phyloP scores from a whole-genome alignment of 23 tunicate genomes.

The Styela plicata region DNA sequence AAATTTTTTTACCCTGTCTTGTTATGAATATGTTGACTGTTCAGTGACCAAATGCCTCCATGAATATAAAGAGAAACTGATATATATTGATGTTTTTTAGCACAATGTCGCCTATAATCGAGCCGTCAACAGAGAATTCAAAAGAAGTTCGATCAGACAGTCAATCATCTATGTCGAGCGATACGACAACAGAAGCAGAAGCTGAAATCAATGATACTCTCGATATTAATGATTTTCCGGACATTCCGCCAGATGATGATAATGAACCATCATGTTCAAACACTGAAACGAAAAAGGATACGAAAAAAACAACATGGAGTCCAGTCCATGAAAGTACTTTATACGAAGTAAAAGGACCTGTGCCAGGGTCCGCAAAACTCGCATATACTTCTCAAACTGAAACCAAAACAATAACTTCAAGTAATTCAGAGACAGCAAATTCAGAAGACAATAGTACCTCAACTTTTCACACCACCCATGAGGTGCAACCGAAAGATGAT shows the following conservation, averaged over 20 bases:
- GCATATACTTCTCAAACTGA: neutral
- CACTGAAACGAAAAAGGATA: neutral
- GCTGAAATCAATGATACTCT: neutral
- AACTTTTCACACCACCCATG: neutral
- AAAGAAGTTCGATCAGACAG: neutral
- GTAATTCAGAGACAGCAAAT: neutral
- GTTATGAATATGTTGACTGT: too few species aligned
- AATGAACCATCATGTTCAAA: neutral
- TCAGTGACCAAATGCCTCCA: too few species aligned
- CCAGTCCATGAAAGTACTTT: neutral
- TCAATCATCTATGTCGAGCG: neutral
- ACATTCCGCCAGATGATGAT: neutral
- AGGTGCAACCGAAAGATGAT: neutral
- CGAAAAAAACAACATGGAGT: neutral
- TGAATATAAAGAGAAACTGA: too few species aligned
- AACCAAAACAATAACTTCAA: neutral
- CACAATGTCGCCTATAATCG: neutral
- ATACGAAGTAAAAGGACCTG: slow-evolving; percentile 17
- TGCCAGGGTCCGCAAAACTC: slow-evolving; percentile 18
- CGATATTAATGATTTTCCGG: neutral
- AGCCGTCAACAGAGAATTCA: neutral
- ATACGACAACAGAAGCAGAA: slow-evolving; percentile 17
- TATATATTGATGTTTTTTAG: too few species aligned
- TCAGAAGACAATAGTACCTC: neutral
- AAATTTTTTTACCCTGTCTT: too few species aligned